Percentiles rank a stretch among this genome's conserved stretches.
These are phyloP conservation scores for Speoplatyrhinus poulsoni DNA, from an alignment of 2,113 vertebrate species.

Conservation along the genomic window DNA sequence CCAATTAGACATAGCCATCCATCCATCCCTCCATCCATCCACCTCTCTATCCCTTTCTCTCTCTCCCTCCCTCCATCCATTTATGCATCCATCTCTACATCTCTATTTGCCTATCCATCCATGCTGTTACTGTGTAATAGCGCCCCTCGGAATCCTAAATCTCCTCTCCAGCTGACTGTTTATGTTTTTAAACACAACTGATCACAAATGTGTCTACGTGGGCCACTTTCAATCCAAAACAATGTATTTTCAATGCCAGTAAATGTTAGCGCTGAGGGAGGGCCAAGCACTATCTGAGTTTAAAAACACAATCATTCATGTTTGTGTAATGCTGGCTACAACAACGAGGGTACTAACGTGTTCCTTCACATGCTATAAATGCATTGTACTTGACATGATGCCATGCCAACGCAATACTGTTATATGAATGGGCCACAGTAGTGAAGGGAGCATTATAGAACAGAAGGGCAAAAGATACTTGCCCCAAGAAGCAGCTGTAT, in stretches of 20 bases:
- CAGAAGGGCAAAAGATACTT: slow-evolving; percentile 83
- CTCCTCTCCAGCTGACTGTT: too few species aligned
- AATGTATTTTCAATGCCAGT: too few species aligned
- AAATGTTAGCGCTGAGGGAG: too few species aligned
- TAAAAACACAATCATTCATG: too few species aligned
- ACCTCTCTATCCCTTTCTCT: neutral
- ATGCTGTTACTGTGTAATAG: too few species aligned
- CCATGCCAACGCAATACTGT: slow-evolving; percentile 10
- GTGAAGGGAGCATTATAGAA: neutral
- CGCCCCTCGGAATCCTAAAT: too few species aligned
- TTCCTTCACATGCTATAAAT: neutral
- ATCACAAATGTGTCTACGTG: too few species aligned
- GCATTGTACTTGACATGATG: slow-evolving; percentile 2
- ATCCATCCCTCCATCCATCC: neutral
- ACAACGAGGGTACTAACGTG: too few species aligned
- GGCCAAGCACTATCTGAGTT: too few species aligned
- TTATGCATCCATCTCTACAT: neutral
- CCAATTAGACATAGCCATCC: neutral
- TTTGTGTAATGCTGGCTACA: too few species aligned
- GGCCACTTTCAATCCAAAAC: too few species aligned
- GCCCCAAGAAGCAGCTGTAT: slow-evolving; percentile 84
- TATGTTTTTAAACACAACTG: too few species aligned
- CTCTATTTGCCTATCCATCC: neutral
- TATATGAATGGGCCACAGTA: slow-evolving; percentile 10
- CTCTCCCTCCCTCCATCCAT: neutral